Percentiles rank a stretch among this genome's conserved stretches.
phyloP scores from a whole-genome alignment of 2,888 invertebrate genomes.

The Ophonus ardosiacus region DNA sequence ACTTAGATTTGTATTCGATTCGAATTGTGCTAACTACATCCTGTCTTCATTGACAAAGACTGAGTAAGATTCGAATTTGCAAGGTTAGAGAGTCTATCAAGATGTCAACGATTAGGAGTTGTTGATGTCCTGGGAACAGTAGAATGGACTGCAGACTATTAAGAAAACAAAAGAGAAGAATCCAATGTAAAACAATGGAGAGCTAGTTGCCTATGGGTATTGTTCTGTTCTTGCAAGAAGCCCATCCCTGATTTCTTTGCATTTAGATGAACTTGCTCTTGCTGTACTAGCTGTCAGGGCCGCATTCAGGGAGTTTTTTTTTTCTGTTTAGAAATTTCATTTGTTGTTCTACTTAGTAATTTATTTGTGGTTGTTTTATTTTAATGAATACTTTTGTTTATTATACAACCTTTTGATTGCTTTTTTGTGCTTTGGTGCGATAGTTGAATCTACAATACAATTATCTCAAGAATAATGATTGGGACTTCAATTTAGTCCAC shows the following conservation, averaged over 20 bases:
- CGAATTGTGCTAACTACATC: too few relatives aligned
- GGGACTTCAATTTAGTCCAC: too few relatives aligned
- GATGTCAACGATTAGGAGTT: background rate
- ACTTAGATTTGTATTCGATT: too few relatives aligned
- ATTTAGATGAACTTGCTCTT: slow-evolving; percentile 30
- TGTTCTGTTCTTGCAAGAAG: slow-evolving; percentile 31
- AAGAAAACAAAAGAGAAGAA: slow-evolving; percentile 42
- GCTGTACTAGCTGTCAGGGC: background rate
- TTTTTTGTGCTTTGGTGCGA: too few relatives aligned
- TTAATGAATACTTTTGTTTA: too few relatives aligned
- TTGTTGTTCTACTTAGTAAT: background rate
- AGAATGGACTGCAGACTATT: background rate
- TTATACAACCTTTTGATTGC: too few relatives aligned
- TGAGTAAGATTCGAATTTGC: background rate
- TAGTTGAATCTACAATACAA: too few relatives aligned
- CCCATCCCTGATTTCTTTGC: slow-evolving; percentile 43
- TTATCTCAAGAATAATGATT: too few relatives aligned
- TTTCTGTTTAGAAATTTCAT: background rate
- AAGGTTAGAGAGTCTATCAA: slow-evolving; percentile 6
- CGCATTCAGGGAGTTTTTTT: background rate
- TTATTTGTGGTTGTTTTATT: too few relatives aligned
- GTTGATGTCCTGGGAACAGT: background rate
- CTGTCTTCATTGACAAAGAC: background rate
- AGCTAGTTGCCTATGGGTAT: slow-evolving; percentile 41
- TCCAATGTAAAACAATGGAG: slow-evolving; percentile 44